Conservation (phyloP, 2,888 invertebrate genomes). For the Andrena marginata region DNA sequence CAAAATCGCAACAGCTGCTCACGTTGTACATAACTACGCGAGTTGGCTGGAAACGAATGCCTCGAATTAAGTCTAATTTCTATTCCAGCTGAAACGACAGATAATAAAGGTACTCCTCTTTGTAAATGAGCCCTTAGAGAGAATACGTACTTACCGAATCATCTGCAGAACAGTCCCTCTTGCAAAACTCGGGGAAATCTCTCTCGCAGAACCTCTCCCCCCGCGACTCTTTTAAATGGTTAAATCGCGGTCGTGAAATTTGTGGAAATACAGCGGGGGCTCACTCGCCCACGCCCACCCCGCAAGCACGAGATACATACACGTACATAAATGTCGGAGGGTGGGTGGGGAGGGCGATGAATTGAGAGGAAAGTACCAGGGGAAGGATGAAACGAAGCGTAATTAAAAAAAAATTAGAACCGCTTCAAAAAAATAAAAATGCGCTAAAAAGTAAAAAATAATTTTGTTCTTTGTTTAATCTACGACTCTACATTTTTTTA, state of each 20-base stretch:
- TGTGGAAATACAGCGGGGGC: background rate
- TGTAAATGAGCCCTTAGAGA: background rate
- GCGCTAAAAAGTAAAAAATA: no score
- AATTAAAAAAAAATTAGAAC: no score
- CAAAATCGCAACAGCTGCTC: no score
- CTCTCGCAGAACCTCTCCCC: background rate
- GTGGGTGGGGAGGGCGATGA: no score
- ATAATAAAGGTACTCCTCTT: background rate
- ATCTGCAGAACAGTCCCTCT: background rate
- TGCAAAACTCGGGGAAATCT: background rate
- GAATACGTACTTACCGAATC: background rate
- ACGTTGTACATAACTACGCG: no score
- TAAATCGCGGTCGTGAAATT: constrained; percentile 33
- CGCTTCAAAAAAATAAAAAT: no score
- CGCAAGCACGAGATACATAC: background rate
- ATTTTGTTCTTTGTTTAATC: no score
- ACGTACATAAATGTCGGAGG: no score
- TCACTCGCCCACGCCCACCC: background rate
- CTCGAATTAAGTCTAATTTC: constrained; percentile 54
- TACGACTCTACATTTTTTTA: no score
- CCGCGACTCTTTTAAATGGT: constrained; percentile 26
- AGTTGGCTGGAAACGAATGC: constrained; percentile 33
- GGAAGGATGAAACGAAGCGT: no score
- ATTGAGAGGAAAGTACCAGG: no score
- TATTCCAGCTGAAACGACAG: background rate